Conservation (phyloP, 2,113 vertebrate genomes). For the Lynx canadensis region DNA sequence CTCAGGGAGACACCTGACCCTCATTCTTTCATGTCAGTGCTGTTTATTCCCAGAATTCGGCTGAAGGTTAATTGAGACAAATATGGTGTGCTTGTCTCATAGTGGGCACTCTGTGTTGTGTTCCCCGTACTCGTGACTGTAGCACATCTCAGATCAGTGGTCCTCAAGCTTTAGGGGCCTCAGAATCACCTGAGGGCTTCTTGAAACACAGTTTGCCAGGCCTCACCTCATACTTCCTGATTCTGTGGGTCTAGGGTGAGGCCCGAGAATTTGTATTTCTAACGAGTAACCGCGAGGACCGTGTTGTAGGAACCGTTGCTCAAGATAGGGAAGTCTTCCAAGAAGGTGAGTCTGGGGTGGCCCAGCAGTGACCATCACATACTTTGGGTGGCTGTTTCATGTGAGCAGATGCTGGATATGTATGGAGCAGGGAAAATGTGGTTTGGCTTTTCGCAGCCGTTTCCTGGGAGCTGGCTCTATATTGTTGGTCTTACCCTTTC, state of each 20-base stretch:
- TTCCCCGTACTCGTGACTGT: not conserved
- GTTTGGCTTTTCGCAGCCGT: not conserved
- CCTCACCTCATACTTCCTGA: not conserved
- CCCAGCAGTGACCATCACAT: not conserved
- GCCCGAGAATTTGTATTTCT: not conserved
- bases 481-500: not conserved
- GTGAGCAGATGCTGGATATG: not conserved
- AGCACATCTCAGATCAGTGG: not conserved
- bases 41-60: not conserved
- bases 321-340: not conserved
- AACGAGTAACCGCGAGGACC: not conserved
- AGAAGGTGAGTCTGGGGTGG: not conserved
- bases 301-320: not conserved
- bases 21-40: not conserved
- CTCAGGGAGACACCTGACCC: not conserved
- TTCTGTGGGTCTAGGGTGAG: not conserved
- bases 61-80: not conserved
- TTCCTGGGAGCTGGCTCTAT: not conserved
- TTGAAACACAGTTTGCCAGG: no score
- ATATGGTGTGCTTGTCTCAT: not conserved
- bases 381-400: not conserved
- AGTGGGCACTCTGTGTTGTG: accelerated
- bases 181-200: not conserved
- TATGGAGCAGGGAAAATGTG: not conserved
- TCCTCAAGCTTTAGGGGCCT: not conserved